Percentiles rank a stretch among this genome's conserved stretches.
These are phyloP conservation scores for Liopterus haemorrhoidalis DNA, from an alignment of 2,888 invertebrate species.

Conservation along the genomic window DNA sequence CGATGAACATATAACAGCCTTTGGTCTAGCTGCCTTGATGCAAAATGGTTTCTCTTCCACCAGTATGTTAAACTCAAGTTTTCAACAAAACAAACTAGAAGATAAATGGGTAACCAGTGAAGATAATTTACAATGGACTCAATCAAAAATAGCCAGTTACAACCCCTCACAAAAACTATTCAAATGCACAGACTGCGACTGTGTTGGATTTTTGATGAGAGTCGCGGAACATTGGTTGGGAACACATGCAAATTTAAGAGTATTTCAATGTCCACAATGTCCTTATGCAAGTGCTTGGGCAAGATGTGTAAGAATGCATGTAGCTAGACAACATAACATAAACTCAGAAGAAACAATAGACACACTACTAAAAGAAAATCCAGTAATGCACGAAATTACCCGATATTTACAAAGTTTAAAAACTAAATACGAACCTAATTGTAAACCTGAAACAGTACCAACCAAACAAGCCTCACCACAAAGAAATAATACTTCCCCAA, in stretches of 20 bases:
- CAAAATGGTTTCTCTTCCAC: conserved; percentile 66
- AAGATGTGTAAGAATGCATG: conserved; percentile 65
- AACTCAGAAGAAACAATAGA: conserved; percentile 58
- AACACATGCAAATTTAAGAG: conserved; percentile 62
- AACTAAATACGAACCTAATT: conserved; percentile 52
- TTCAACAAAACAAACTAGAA: conserved; percentile 47
- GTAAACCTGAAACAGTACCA: no score
- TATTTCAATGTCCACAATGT: conserved; percentile 61
- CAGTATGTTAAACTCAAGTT: conserved; percentile 57
- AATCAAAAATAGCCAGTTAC: conserved; percentile 74
- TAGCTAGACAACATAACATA: conserved; percentile 65
- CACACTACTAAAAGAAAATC: conserved; percentile 62
- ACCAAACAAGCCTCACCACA: conserved; percentile 29
- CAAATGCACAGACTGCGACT: conserved; percentile 70
- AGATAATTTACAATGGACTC: conserved; percentile 66
- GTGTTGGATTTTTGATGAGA: conserved; percentile 66
- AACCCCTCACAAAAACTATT: conserved; percentile 70
- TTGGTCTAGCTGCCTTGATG: conserved; percentile 71
- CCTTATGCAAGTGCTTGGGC: conserved; percentile 73
- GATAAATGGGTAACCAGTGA: conserved; percentile 64
- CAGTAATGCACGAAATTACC: conserved; percentile 67
- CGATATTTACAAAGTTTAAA: conserved; percentile 64
- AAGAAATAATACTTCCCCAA: no score
- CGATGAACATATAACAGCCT: conserved; percentile 66
- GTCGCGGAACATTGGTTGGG: conserved; percentile 75